Evolutionary conservation across 2,888 invertebrate species (phyloP).

Genomic region (Clepsis dumicolana): DNA sequence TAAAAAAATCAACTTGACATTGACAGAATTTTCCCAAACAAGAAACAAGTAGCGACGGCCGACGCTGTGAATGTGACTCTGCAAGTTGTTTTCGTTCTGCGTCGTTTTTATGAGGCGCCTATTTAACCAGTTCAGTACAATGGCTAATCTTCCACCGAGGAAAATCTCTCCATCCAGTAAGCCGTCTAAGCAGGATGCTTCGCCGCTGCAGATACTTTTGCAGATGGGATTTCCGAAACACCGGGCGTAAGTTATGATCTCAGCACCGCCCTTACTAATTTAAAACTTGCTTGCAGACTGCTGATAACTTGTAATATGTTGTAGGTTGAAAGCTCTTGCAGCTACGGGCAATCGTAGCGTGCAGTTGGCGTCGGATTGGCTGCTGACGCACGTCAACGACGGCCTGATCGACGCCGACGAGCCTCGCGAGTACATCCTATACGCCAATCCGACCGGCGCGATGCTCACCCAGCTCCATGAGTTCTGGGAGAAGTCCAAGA

Average conservation of each 20-base stretch:
- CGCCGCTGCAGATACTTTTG: slow-evolving; percentile 92
- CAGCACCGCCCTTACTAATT: background rate
- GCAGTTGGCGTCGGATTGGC: slow-evolving; percentile 96
- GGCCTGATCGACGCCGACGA: slow-evolving; percentile 91
- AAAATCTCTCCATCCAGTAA: slow-evolving; percentile 91
- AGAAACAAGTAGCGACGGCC: background rate
- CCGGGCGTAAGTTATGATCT: slow-evolving; percentile 90
- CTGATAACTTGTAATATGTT: slow-evolving; percentile 50
- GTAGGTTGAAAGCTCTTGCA: slow-evolving; percentile 94
- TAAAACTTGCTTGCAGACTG: background rate
- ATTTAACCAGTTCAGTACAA: slow-evolving; percentile 65
- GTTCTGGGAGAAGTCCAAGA: slow-evolving; percentile 92
- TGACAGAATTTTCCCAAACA: background rate
- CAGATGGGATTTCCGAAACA: slow-evolving; percentile 96
- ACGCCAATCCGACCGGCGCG: slow-evolving; percentile 93
- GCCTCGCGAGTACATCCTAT: slow-evolving; percentile 94
- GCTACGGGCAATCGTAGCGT: slow-evolving; percentile 96
- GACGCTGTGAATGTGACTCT: slow-evolving; percentile 2
- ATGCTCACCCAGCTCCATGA: slow-evolving; percentile 90
- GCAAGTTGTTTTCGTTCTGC: slow-evolving; percentile 31
- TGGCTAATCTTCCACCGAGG: slow-evolving; percentile 92
- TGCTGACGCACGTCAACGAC: slow-evolving; percentile 95
- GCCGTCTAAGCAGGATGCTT: slow-evolving; percentile 90
- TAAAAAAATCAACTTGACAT: background rate
- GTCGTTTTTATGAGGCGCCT: slow-evolving; percentile 59